Base-by-base conservation (phyloP, 2,113 vertebrate genomes). In the Hoplias malabaricus region DNA sequence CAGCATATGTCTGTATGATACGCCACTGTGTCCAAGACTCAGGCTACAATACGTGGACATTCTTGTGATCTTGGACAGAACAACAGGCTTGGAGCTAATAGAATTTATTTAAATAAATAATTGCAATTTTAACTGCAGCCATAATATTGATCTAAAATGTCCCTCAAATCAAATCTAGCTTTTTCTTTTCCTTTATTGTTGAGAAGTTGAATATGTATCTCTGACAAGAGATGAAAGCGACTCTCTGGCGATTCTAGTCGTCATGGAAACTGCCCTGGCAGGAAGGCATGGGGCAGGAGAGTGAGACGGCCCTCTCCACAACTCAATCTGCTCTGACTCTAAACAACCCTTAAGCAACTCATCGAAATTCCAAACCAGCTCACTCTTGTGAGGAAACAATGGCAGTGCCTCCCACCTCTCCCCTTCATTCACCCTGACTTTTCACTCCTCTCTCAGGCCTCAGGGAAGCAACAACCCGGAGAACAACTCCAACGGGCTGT, bases 331-430 rank as follows among this genome's bases (percentile, higher is more conserved):
- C 81, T 87, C 86, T 81, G 86, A 90, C 89, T 89, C 87, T 84
- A 87, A 87, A 90, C 86, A 86, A 79, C 87, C 83, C 86, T 84
- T 84, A 88, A 91, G 87, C 88, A 84, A 84, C 89, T 90, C 85
- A 89, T 92, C 89, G 86, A 85, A 87, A 93, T 93, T 92, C 90
- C 89, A 84, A 86, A 88, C 85, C 87, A 79, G 88, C 86, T 88
- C 77, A 59, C 63, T 80, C 84, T 87, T 86, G 82, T 86, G 86
- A 79, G 36, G 83, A 65, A 85, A 89, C 87, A 86, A 86, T 86
- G 84, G 80, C 85, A 76, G 85, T 84, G 74, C 57, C 73, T 69
- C 68, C 73, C 43, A 48, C 75, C 57, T 75, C 68, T 72, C 62
- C 61, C 56, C 43, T 25, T 75, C 50, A 67, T 68, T 74, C 70